Conservation (phyloP, 2,888 invertebrate species). For the Cacoxenus indagator region DNA sequence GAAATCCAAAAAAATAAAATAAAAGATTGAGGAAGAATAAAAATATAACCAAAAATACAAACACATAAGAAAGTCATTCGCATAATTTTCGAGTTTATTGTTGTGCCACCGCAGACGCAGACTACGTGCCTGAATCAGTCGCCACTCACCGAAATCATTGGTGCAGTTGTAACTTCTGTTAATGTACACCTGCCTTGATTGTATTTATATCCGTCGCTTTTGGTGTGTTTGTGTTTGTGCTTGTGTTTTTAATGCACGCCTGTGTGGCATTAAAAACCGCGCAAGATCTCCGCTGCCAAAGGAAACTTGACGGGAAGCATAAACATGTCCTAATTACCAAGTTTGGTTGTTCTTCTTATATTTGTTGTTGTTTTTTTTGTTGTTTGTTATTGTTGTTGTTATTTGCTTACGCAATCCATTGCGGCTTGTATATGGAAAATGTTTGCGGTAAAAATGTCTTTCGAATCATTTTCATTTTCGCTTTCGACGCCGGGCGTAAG, state of each 20-base stretch:
- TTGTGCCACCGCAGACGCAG: conserved; percentile 29
- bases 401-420: conserved; percentile 24
- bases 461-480: no score
- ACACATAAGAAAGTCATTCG: conserved; percentile 59
- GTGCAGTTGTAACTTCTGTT: conserved; percentile 27
- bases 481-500: no score
- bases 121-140: no score
- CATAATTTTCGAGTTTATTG: conserved; percentile 62
- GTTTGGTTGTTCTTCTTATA: conserved; percentile 18
- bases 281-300: neutral
- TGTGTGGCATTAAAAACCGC: conserved; percentile 14
- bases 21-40: neutral
- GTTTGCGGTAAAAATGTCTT: neutral
- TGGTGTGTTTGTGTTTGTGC: conserved; percentile 7
- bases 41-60: conserved; percentile 6
- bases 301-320: conserved; percentile 42
- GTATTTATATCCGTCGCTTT: neutral
- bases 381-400: neutral
- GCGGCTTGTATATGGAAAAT: conserved; percentile 25
- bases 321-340: conserved; percentile 61
- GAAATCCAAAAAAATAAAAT: conserved; percentile 38
- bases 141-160: conserved; percentile 37
- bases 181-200: conserved; percentile 48
- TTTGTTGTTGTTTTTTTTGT: neutral
- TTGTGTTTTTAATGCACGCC: conserved; percentile 1